Evolutionary conservation across 2,113 vertebrate genomes (phyloP), one percentile per base, ranked within the genome.

Genomic region (Cyanoliseus patagonus): DNA sequence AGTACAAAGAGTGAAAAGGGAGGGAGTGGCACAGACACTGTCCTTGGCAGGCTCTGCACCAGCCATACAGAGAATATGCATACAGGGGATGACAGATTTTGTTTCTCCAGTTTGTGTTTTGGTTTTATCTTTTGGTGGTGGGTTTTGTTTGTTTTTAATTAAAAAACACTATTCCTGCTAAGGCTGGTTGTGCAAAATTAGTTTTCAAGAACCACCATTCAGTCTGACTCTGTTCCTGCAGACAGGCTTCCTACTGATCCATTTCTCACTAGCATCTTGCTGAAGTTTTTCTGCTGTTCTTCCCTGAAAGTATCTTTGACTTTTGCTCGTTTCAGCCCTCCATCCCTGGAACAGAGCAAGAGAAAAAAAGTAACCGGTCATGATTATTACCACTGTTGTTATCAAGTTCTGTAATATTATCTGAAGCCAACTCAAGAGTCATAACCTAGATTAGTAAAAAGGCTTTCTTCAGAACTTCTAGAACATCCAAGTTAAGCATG

Each of bases 271-370:
- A 99, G 98, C 98, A 99, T 98, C 95, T 97, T 99, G 98, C 99
- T 99, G 97, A 99, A 99, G 94, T 98, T 98, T 94, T 99, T 99
- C 98, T 99, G 99, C 68, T 99, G 99, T 41, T 99, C 98, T 85
- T 99, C 98, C 96, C 97, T 99, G 27, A 98, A 99, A 3, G 97
- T 97, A 2, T 99, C 98, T 95, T 99, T 99, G 87, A 99, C 99
- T 92, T 99, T 99, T 0, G 86, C 98, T 95, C 99, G 97, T 95
- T 99, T 99, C 97, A 99, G 97, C 4, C 99, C 98, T 72, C 99
- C 99, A 46, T 99, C 99, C 99, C 99, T 99, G 95, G 47, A 96
- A 87, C n/a, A 95, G 5, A 86, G 12, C 78, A 95, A 77, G 95
- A 66, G 51, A 22, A 46, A 73, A 73, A 92, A 31, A 63, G 42